Evolutionary conservation across 2,113 vertebrate species (phyloP), one percentile per base, ranked within the genome.

Genomic region (Nesoenas mayeri): DNA sequence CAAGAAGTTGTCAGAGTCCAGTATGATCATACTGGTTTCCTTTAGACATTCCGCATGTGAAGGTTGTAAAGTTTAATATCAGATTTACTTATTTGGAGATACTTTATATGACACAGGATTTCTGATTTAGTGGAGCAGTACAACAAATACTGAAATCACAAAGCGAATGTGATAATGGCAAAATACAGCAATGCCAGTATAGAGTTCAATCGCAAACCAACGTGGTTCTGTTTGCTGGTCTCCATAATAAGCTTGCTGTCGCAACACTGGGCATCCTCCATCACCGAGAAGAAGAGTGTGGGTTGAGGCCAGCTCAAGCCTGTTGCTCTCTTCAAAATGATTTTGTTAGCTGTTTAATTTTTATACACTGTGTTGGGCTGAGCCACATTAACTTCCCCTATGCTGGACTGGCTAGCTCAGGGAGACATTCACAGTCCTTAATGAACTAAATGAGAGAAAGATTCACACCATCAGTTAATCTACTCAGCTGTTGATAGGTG

Each of bases 161-260:
- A 4, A 36, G 25, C 20, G 72, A 42, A 31, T 36, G 6, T 31
- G 38, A 44, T 44, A 44, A 44, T 44, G 44, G 42, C 14, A 81
- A 79, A 79, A 47, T 25, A 31, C 5, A 56, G 15, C 34, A 51
- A 31, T 22, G 29, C 10, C 26, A n/a, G 5, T 51, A 25, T 29
- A 16, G 9, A 56, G 16, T 56, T 90, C 38, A 47, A 0, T 66
- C 0, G 3, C 15, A 60, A 10, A 44, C 32, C 32, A 56, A 0
- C 51, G 34, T 42, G 25, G 36, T 84, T 77, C 7, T 15, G 3
- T 5, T 79, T 79, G 29, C 25, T 29, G 12, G 12, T 75, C 29
- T 79, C 21, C 54, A 0, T 11, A 21, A 9, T 44, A 50, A 82
- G 26, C 6, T 61, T 22, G 44, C 10, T 1, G 3, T 62, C 6